Base-by-base conservation (phyloP, 2,113 vertebrate species). In the Oxygymnocypris stewartii region DNA sequence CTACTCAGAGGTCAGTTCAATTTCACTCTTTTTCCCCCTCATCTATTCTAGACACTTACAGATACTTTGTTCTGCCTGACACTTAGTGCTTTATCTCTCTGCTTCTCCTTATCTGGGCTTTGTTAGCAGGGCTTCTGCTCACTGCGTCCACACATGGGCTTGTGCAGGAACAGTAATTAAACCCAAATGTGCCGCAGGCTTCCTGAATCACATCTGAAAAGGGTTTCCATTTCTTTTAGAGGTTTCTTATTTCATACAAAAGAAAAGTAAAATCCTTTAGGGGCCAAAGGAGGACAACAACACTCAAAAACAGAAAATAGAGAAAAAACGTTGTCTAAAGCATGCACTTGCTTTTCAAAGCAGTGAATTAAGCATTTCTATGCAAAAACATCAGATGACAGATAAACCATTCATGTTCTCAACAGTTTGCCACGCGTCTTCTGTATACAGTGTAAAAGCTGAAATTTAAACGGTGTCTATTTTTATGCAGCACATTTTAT, bases 161-260 rank as follows among this genome's bases (percentile, higher is more conserved):
- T 69, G 57, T 65, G 79, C 59, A 44, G 88, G 69, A 89, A 82
- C 89, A 84, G 0, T 82, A 90, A 89, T 67, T 35, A 25, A 92
- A 91, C 91, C 92, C 91, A 88, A 93, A 92, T 87, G 88, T 92
- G 93, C 93, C 93, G 92, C 92, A 94, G 84, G 92, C 51, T 86
- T 85, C 84, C 91, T 91, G 77, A 35, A 84, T 90, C 92, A 86
- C 73, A 86, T 89, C 71, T 88, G 93, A 90, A 91, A 91, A 92
- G 12, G 78, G 76, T 91, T 92, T 89, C 86, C 57, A 4, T 51
- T n/a, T 78, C 88, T 89, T 73, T 83, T 73, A 42, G 57, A 54
- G n/a, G 76, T 79, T 87, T 71, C 47, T 20, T 37, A 31, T 82
- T 84, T 74, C 47, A 47, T 76, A 44, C 71, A 71, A 20, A 69